Evolutionary conservation across 30 jellyfish, hydroid and myxozoan genomes (phyloP).

Genomic region (Aurelia aurita complex sp. Pacific): DNA sequence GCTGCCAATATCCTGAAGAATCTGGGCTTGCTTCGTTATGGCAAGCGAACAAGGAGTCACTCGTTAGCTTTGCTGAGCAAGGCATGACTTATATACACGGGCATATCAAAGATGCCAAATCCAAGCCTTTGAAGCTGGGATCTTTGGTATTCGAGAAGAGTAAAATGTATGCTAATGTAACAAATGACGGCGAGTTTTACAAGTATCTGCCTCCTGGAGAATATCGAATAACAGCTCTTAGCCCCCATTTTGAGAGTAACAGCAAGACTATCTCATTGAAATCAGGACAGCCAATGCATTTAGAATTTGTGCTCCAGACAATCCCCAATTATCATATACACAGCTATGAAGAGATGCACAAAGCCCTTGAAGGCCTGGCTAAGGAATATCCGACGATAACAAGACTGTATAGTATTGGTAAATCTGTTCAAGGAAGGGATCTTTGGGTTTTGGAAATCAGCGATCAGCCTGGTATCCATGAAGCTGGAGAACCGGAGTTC

Average conservation of each 20-base stretch:
- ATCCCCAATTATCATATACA: conserved; percentile 57
- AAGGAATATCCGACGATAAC: conserved; percentile 74
- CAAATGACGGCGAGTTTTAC: conserved; percentile 70
- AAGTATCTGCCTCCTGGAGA: conserved; percentile 86
- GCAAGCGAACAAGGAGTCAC: conserved; percentile 81
- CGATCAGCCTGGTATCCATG: conserved; percentile 93
- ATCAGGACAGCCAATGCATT: conserved; percentile 32
- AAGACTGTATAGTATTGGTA: conserved; percentile 80
- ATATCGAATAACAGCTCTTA: conserved; percentile 77
- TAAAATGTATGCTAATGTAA: conserved; percentile 63
- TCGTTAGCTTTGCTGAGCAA: conserved; percentile 71
- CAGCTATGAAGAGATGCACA: conserved; percentile 58
- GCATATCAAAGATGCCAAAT: conserved; percentile 40
- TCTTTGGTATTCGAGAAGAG: conserved; percentile 58
- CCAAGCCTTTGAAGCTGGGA: conserved; percentile 52
- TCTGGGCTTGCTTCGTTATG: conserved; percentile 68
- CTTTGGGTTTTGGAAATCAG: conserved; percentile 89
- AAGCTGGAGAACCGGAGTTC: conserved; percentile 98
- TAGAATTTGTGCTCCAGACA: conserved; percentile 66
- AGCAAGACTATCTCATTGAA: conserved; percentile 20
- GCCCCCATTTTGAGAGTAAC: conserved; percentile 68
- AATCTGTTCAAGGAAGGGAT: conserved; percentile 89
- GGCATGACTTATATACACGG: conserved; percentile 90
- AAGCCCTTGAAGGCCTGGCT: conserved; percentile 55
- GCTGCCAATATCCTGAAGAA: conserved; percentile 91